A percentile compares a stretch with the other conserved stretches of the same genome.
These are phyloP conservation scores for Pandemis corylana DNA, from an alignment of 2,888 invertebrate genomes.

Conservation along the genomic window DNA sequence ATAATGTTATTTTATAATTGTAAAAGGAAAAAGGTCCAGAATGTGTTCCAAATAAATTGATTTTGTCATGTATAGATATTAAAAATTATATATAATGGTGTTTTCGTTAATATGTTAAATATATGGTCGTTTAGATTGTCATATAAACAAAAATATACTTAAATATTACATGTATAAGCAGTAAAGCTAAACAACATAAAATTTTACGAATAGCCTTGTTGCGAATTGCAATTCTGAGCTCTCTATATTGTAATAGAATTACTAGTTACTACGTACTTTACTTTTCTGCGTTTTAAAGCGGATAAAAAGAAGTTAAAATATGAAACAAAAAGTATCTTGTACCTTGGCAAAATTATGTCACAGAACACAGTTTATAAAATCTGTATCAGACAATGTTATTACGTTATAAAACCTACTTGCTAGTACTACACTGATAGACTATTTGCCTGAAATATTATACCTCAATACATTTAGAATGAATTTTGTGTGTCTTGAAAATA, in stretches of 20 bases:
- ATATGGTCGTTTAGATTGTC: constrained; percentile 50
- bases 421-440: constrained; percentile 71
- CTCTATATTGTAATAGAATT: constrained; percentile 43
- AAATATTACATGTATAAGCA: constrained; percentile 47
- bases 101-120: constrained; percentile 67
- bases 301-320: constrained; percentile 58
- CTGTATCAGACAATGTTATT: constrained; percentile 65
- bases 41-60: constrained; percentile 79
- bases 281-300: constrained; percentile 64
- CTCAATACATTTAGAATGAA: constrained; percentile 81
- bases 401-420: constrained; percentile 59
- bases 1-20: constrained; percentile 41
- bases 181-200: constrained; percentile 36
- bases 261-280: constrained; percentile 32
- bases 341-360: constrained; percentile 58
- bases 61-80: constrained; percentile 66
- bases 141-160: constrained; percentile 49
- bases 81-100: constrained; percentile 63
- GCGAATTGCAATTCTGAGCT: constrained; percentile 40
- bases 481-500: constrained; percentile 80
- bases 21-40: constrained; percentile 71
- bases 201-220: constrained; percentile 33
- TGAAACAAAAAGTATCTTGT: constrained; percentile 40
- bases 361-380: constrained; percentile 53
- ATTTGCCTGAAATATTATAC: constrained; percentile 80